These are phyloP conservation scores for Mugil cephalus DNA, from an alignment of 2,113 vertebrate genomes.

Conservation along the genomic window DNA sequence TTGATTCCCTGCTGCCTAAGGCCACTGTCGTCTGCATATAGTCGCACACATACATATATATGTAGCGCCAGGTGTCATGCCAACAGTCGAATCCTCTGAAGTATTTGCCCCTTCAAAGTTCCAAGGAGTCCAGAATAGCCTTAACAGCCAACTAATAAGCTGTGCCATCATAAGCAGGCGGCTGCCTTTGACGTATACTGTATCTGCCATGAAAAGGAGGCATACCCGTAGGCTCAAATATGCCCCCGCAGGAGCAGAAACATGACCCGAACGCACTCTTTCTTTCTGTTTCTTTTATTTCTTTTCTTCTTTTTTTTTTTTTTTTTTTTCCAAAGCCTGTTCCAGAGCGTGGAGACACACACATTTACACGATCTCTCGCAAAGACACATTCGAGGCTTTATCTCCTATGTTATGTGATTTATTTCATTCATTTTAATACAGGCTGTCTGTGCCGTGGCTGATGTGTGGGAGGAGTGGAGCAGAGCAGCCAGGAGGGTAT, in stretches of 20 bases:
- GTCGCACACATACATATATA: background rate
- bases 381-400: conserved; percentile 34
- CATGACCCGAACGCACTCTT: background rate
- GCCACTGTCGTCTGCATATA: background rate
- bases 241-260: background rate
- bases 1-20: conserved; percentile 19
- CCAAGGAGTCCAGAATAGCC: conserved; percentile 50
- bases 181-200: conserved; percentile 60
- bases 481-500: conserved; percentile 25
- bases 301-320: too few relatives aligned
- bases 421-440: conserved; percentile 35
- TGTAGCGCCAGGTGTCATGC: conserved; percentile 20
- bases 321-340: background rate
- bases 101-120: conserved; percentile 37
- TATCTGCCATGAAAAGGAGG: background rate
- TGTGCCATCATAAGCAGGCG: conserved; percentile 46
- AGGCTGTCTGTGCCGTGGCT: conserved; percentile 19
- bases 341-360: background rate
- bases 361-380: background rate
- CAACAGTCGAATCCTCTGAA: conserved; percentile 48
- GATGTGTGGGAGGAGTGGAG: conserved; percentile 31
- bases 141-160: conserved; percentile 68
- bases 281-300: too few relatives aligned
- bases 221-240: background rate
- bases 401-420: conserved; percentile 30